Evolutionary conservation across 2,113 vertebrate species (phyloP).

Genomic region (Bungarus multicinctus): DNA sequence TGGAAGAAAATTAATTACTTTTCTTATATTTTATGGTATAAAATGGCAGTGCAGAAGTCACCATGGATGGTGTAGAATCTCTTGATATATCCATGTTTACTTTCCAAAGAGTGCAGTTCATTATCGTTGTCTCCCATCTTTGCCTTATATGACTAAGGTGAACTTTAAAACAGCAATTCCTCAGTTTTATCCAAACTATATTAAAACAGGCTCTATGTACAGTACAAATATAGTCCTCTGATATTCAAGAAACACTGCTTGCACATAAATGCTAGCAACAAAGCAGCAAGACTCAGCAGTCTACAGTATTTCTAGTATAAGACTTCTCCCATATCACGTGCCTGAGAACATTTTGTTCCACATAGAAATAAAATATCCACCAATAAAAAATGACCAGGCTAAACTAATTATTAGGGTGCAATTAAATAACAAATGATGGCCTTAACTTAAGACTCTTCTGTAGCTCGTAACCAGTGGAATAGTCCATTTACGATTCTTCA

Average conservation of each 20-base stretch:
- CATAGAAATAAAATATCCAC: constrained; percentile 33
- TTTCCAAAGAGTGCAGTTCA: background rate
- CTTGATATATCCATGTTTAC: background rate
- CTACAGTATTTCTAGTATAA: background rate
- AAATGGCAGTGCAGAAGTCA: background rate
- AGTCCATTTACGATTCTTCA: constrained; percentile 45
- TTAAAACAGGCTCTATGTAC: background rate
- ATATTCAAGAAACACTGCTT: background rate
- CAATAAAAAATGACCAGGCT: constrained; percentile 55
- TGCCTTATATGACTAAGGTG: background rate
- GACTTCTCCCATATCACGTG: background rate
- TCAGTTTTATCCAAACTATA: background rate
- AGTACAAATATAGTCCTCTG: background rate
- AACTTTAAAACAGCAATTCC: background rate
- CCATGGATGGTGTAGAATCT: background rate
- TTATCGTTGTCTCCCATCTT: background rate
- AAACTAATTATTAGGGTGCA: constrained; percentile 64
- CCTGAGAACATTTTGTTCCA: background rate
- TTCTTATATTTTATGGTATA: background rate
- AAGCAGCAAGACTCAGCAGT: background rate
- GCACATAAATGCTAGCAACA: background rate
- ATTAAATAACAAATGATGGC: constrained; percentile 50
- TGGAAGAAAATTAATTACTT: background rate
- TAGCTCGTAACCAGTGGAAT: constrained; percentile 28
- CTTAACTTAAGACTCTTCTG: constrained; percentile 40